Evolutionary conservation across 1,140 invertebrate species (phyloP), one percentile per base, ranked within the genome.

Genomic region (Bombus breviceps): DNA sequence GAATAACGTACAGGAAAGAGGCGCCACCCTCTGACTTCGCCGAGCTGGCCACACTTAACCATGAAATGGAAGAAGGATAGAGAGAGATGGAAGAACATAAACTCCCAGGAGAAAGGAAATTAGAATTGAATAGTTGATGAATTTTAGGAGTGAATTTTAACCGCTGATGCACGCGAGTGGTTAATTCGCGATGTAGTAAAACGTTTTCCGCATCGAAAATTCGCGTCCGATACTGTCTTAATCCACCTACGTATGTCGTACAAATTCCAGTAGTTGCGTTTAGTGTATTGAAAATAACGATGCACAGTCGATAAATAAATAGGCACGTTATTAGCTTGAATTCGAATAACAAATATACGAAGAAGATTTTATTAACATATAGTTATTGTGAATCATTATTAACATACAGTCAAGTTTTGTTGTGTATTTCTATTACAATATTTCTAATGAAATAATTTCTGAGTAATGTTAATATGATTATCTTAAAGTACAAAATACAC

Each of bases 121-220:
- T 92, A 92, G 91, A 93, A 93, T 93, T 93, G 91, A 92, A 93
- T 93, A 92, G 90, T 92, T 93, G 92, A 93, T 93, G 92, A 93
- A 93, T 93, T 93, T 92, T 93, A 93, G 91, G 89, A 92, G 90
- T 81, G 87, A 86, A 85, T 85, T 86, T 89, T 88, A 89, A 89
- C 88, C 88, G 83, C 84, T 79, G 87, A 89, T 87, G 83, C 88
- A 77, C 79, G 32, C 79, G 75, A 77, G 81, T 79, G 88, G 88
- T 89, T 87, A 82, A 89, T 84, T 86, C 74, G 59, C 41, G 83
- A 43, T 47, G 39, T 47, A 18, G 66, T 39, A 79, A 84, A 88
- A 71, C 76, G 76, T 81, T 88, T 85, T 75, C 75, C 81, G 39
- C 76, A 79, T 32, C 47, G 76, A 84, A 71, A 75, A 64, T 82